phyloP scores from a whole-genome alignment of 2,113 vertebrate genomes.

The Zootoca vivipara region DNA sequence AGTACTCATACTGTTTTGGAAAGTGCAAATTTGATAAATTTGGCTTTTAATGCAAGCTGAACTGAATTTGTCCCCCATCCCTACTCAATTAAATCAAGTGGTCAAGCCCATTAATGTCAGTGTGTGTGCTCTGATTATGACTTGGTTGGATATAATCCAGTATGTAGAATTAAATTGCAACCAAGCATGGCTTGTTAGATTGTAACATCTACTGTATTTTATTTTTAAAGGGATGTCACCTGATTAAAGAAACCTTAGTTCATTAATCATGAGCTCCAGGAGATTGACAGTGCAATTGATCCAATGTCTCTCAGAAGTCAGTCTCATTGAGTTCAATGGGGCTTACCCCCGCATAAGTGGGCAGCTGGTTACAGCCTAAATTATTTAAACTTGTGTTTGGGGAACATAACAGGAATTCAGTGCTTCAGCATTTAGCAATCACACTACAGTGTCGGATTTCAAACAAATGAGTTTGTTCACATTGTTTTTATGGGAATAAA shows the following conservation, averaged over 20 bases:
- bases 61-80: no score
- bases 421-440: not conserved
- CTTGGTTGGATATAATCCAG: no score
- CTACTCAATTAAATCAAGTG: no score
- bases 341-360: not conserved
- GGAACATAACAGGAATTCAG: not conserved
- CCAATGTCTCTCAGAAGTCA: not conserved
- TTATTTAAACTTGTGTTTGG: no score
- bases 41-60: no score
- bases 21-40: no score
- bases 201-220: not conserved
- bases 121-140: no score
- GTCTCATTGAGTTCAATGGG: not conserved
- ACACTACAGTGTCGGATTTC: not conserved
- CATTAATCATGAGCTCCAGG: not conserved
- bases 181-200: not conserved
- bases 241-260: not conserved
- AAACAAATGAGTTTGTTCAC: not conserved
- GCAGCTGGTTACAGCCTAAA: no score
- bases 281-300: not conserved
- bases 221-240: not conserved
- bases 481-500: not conserved
- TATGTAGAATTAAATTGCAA: not conserved
- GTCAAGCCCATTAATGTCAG: no score
- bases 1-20: no score